Base-by-base conservation (phyloP, 2,888 invertebrate genomes). In the Aleiodes testaceus region DNA sequence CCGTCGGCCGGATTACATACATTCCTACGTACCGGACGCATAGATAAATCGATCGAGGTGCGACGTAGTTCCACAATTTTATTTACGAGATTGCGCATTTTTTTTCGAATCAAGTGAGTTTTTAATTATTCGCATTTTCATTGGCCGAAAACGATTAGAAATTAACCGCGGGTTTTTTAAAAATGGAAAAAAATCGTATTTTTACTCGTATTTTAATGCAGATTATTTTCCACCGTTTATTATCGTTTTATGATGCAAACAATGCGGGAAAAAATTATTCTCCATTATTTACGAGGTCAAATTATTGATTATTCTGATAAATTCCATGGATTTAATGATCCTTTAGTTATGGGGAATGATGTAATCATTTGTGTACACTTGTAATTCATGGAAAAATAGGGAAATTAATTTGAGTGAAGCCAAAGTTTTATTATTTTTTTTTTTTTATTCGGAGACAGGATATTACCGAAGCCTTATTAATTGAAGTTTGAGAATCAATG, bases 391-490 rank as follows among this genome's bases (percentile, higher is more conserved):
- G 36, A 45, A n/a, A 45, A 45, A 45, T n/a, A n/a, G 2, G 1
- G 11, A 11, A n/a, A 45, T 2, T n/a, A n/a, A 45, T 44, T 20
- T 45, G 55, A 26, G 55, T 16, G 42, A 55, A 66, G 44, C 22
- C 59, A 59, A 59, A 59, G 36, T 59, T 59, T 59, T 36, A 55
- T n/a, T 1, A 30, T 1, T 11, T n/a, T 30, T 12, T 22, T 1
- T 6, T 16, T 6, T 6, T 12, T 11, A 53, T 26, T 11, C 59
- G 16, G 2, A 11, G 6, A 59, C 70, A 70, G 70, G 70, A 70
- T 70, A 70, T 70, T 70, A 36, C 66, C 18, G 66, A 70, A 70
- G 70, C 70, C 70, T 36, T 55, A n/a, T 30, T 50, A 50, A 18
- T 50, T 16, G 50, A 18, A 18, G 18, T n/a, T n/a, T n/a, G n/a